Evolutionary conservation across 2,113 vertebrate species (phyloP).

Genomic region (Colaptes auratus): DNA sequence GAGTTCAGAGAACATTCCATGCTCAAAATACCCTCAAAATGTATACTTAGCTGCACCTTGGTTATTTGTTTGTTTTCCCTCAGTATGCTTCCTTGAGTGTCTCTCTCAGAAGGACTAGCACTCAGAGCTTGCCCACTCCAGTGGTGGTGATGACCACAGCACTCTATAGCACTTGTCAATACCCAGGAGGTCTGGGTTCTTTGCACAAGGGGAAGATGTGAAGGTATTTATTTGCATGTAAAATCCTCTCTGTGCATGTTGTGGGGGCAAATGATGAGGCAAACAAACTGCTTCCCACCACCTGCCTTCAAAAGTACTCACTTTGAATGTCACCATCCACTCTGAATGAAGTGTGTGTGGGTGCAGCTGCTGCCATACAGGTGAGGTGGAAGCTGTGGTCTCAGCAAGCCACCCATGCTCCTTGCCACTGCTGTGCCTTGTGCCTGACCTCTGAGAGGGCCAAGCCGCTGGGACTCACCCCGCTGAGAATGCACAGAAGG

Average conservation of each 20-base stretch:
- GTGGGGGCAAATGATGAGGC: neutral
- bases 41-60: neutral
- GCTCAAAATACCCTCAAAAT: neutral
- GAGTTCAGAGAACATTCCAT: neutral
- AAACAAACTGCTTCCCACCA: neutral
- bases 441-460: neutral
- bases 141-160: neutral
- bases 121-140: neutral
- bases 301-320: neutral
- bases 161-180: fast-evolving
- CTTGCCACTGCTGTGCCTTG: neutral
- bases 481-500: neutral
- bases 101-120: neutral
- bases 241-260: neutral
- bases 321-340: fast-evolving
- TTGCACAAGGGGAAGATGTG: neutral
- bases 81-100: neutral
- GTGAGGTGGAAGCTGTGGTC: neutral
- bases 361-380: neutral
- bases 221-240: neutral
- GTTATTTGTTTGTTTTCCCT: neutral
- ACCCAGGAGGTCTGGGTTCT: neutral
- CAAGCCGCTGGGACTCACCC: fast-evolving
- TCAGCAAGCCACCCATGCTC: neutral
- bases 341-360: neutral